Base-by-base conservation (phyloP, 1,140 invertebrate genomes). In the Drosophila kepulauana region DNA sequence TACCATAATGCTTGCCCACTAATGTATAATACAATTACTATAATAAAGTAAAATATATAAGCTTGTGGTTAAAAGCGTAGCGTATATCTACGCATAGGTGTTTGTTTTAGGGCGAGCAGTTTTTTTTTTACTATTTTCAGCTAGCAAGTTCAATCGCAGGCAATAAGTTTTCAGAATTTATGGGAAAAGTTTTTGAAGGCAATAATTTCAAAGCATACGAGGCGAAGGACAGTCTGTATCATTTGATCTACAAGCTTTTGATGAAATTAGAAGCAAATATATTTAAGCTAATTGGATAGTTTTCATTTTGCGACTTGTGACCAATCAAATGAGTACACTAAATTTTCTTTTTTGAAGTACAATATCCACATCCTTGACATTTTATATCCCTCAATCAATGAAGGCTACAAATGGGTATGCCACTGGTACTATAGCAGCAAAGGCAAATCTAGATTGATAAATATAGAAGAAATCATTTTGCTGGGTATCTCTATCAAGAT, bases 281-380 rank as follows among this genome's bases (percentile, higher is more conserved):
- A 85, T 89, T 85, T 65, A 76, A 79, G 70, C 68, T 89, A 81
- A 89, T 89, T 81, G 75, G 57, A 78, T 75, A 72, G 82, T 61
- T 75, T 62, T 64, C 52, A 45, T 20, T 72, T 45, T 45, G 8
- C 8, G 28, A 48, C 28, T n/a, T 28, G 20, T 10, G 43, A 38
- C 33, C 38, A 76, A 58, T 8, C 56, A 81, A 81, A 74, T 69
- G 41, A 57, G n/a, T 33, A 51, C 15, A 63, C 16, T 20, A 28
- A 41, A 63, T 16, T 63, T 13, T n/a, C 25, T 33, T 20, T 54
- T 33, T 20, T 13, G 11, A 25, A 54, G 28, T n/a, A n/a, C 11
- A 54, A 76, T 72, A 70, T 77, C 35, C 25, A 64, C 41, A 76
- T 64, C 82, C 82, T 87, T 87, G 84, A 80, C 78, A 76, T 61